These are phyloP conservation scores for Hemistola chrysoprasaria DNA, from an alignment of 2,888 invertebrate species.

Conservation along the genomic window DNA sequence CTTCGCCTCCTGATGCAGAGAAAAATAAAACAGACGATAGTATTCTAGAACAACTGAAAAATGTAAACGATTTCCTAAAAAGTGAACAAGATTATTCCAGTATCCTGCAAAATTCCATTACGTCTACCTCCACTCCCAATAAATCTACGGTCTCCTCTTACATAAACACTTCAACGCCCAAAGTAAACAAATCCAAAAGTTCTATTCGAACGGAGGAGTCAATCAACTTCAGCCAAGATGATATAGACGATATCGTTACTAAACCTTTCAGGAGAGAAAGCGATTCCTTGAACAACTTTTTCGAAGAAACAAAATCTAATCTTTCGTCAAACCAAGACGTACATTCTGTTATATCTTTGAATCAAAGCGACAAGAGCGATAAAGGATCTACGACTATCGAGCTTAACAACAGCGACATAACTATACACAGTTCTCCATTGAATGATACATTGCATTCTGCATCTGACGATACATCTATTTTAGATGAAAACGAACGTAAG, in stretches of 20 bases:
- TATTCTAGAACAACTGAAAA: slow-evolving; percentile 67
- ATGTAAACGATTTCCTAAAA: slow-evolving; percentile 65
- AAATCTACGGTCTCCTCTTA: slow-evolving; percentile 49
- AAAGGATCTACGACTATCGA: slow-evolving; percentile 86
- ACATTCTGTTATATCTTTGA: slow-evolving; percentile 68
- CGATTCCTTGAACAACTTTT: slow-evolving; percentile 74
- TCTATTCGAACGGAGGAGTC: slow-evolving; percentile 60
- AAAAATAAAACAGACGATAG: slow-evolving; percentile 76
- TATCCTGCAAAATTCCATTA: slow-evolving; percentile 46
- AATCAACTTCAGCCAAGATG: slow-evolving; percentile 74
- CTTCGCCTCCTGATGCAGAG: slow-evolving; percentile 84
- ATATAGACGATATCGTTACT: slow-evolving; percentile 78
- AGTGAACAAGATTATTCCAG: slow-evolving; percentile 72
- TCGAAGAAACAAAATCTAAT: slow-evolving; percentile 72
- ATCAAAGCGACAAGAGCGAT: slow-evolving; percentile 75
- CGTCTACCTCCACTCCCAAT: slow-evolving; percentile 36
- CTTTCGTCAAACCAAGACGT: slow-evolving; percentile 72
- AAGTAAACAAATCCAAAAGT: slow-evolving; percentile 64
- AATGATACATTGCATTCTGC: slow-evolving; percentile 71
- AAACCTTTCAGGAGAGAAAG: slow-evolving; percentile 74
- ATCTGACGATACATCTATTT: slow-evolving; percentile 71
- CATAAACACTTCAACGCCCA: slow-evolving; percentile 76
- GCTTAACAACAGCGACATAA: slow-evolving; percentile 88
- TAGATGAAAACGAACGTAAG: slow-evolving; percentile 85
- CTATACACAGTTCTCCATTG: slow-evolving; percentile 86